A percentile compares a stretch with the other conserved stretches of the same genome.
Conservation (phyloP, 1,140 invertebrate genomes). For the Nomia melanderi region DNA sequence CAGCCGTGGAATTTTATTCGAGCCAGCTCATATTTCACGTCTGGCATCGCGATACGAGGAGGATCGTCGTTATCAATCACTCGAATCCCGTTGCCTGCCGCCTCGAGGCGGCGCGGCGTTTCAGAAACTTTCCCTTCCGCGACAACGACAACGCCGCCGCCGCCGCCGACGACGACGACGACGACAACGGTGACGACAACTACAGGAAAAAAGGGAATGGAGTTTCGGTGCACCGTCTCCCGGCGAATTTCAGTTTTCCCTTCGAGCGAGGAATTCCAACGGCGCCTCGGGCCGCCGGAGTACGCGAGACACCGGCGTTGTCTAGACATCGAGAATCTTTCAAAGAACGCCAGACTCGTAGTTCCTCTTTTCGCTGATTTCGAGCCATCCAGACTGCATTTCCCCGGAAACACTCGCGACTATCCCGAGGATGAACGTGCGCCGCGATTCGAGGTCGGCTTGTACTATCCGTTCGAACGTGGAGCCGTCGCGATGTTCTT, state of each 20-base stretch:
- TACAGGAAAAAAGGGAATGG: slow-evolving; percentile 33
- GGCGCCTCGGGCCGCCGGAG: slow-evolving; percentile 40
- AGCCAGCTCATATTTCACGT: slow-evolving; percentile 27
- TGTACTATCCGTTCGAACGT: no score
- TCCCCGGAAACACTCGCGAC: slow-evolving; percentile 31
- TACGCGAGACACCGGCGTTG: slow-evolving; percentile 44
- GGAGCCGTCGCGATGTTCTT: no score
- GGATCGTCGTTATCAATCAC: slow-evolving; percentile 63
- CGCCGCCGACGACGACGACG: background rate
- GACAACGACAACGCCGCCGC: slow-evolving; percentile 1
- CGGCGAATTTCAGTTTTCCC: slow-evolving; percentile 47
- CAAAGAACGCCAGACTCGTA: slow-evolving; percentile 11
- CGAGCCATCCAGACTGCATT: slow-evolving; percentile 13
- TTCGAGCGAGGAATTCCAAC: slow-evolving; percentile 34
- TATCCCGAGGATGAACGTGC: slow-evolving; percentile 14
- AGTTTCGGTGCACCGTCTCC: slow-evolving; percentile 37
- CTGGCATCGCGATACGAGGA: slow-evolving; percentile 53
- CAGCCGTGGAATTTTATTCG: slow-evolving; percentile 10
- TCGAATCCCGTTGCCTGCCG: slow-evolving; percentile 45
- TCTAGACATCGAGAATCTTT: slow-evolving; percentile 52
- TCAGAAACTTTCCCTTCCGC: slow-evolving; percentile 47
- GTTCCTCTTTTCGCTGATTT: slow-evolving; percentile 20
- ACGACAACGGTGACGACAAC: background rate
- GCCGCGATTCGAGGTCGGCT: no score
- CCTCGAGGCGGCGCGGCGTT: slow-evolving; percentile 47